These are phyloP conservation scores for Astreopora myriophthalma DNA, from an alignment of 64 coral and sea anemone genomes.

Conservation along the genomic window DNA sequence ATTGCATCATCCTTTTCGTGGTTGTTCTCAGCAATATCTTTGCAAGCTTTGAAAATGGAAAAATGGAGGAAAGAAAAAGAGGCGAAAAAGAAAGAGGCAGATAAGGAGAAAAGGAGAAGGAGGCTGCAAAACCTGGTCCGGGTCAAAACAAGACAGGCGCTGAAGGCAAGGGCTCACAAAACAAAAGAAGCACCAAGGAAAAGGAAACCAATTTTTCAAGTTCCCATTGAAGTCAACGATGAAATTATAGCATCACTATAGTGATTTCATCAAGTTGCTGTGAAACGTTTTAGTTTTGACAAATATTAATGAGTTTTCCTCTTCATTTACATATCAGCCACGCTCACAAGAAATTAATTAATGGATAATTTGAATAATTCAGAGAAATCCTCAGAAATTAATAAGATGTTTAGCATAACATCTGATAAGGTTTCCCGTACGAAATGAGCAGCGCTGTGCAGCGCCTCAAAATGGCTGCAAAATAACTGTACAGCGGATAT, in stretches of 20 bases:
- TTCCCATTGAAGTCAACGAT: background rate
- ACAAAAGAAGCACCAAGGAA: background rate
- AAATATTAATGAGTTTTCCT: too few species aligned
- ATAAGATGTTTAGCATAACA: background rate
- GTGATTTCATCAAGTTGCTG: too few species aligned
- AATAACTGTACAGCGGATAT: background rate
- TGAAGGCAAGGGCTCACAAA: background rate
- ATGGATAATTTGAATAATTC: constrained; percentile 21
- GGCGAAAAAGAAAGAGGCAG: too few species aligned
- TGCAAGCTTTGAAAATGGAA: too few species aligned
- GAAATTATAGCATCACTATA: constrained; percentile 52
- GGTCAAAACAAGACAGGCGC: constrained; percentile 2
- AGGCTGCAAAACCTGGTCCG: too few species aligned
- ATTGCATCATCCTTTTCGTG: too few species aligned
- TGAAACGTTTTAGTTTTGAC: too few species aligned
- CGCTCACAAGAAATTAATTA: too few species aligned
- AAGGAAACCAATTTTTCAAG: background rate
- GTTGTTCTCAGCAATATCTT: too few species aligned
- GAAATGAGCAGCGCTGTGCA: background rate
- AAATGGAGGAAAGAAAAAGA: too few species aligned
- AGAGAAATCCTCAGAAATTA: constrained; percentile 7
- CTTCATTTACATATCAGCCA: too few species aligned
- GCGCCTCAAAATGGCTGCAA: background rate
- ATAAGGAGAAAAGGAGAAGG: too few species aligned
- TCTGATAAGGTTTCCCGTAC: background rate